phyloP scores from a whole-genome alignment of 2,797 vertebrate genomes.

The Sebastes taczanowskii region DNA sequence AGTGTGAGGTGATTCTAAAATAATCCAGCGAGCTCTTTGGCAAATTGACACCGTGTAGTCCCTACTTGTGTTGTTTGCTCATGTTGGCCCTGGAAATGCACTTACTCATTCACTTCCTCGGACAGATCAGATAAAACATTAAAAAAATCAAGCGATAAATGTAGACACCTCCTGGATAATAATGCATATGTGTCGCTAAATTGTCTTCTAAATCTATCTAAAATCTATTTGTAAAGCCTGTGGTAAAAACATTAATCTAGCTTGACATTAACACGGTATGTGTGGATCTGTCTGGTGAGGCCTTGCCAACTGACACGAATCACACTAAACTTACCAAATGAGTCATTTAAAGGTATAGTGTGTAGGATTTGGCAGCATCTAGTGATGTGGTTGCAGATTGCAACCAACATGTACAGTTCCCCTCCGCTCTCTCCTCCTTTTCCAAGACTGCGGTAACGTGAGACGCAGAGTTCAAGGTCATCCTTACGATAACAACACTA shows the following conservation, averaged over 20 bases:
- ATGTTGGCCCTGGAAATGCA: slow-evolving; percentile 28
- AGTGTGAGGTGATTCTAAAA: slow-evolving; percentile 73
- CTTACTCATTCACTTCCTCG: not conserved
- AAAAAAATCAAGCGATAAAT: not conserved
- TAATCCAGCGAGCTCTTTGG: slow-evolving; percentile 55
- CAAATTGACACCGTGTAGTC: slow-evolving; percentile 32
- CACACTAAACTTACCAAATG: not conserved
- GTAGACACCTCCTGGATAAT: not conserved
- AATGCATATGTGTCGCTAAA: not conserved
- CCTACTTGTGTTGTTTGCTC: slow-evolving; percentile 44
- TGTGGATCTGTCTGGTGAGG: not conserved
- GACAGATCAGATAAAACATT: not conserved
- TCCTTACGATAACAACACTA: no score
- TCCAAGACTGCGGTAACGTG: no score
- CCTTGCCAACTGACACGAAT: not conserved
- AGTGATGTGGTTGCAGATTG: no score
- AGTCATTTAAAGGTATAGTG: not conserved
- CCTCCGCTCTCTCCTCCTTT: no score
- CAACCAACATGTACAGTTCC: no score
- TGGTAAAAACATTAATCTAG: not conserved
- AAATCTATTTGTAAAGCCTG: no score
- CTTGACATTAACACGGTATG: no score
- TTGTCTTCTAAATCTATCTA: not conserved
- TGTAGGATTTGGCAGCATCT: no score
- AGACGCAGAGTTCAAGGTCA: accelerated